Conservation (phyloP, 2,797 vertebrate genomes). For the Halcyon smyrnensis region DNA sequence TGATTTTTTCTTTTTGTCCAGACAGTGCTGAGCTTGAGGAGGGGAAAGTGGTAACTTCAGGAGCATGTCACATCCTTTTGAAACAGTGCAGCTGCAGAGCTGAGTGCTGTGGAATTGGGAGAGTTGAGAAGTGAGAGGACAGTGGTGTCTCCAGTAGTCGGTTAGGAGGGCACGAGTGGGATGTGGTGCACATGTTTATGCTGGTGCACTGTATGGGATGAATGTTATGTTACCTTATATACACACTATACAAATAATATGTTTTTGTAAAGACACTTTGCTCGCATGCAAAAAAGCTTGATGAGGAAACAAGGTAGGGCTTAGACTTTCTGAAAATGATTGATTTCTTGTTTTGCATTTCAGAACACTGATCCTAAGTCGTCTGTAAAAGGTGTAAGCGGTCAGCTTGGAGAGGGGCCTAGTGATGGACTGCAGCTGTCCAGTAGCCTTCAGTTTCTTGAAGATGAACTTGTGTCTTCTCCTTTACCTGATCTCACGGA, state of each 20-base stretch:
- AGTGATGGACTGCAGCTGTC: conserved; percentile 92
- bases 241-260: not conserved
- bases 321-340: not conserved
- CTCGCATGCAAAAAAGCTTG: not conserved
- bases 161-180: not conserved
- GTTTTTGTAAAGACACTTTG: not conserved
- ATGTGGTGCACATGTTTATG: not conserved
- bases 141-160: not conserved
- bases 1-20: not conserved
- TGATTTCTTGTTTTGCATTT: conserved; percentile 34
- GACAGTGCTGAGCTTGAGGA: not conserved
- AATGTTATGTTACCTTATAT: rapidly evolving
- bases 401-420: conserved; percentile 87
- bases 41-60: not conserved
- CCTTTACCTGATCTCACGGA: conserved; percentile 91
- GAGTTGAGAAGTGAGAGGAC: not conserved
- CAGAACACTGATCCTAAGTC: conserved; percentile 88
- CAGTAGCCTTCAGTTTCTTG: conserved; percentile 95
- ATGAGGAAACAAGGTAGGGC: not conserved
- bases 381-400: conserved; percentile 89
- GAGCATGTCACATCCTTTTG: not conserved
- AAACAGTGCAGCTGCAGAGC: not conserved
- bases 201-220: not conserved
- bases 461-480: conserved; percentile 93
- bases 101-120: not conserved